Conservation (phyloP, 30 jellyfish, hydroid and myxozoan species). For the Hydra vulgaris region DNA sequence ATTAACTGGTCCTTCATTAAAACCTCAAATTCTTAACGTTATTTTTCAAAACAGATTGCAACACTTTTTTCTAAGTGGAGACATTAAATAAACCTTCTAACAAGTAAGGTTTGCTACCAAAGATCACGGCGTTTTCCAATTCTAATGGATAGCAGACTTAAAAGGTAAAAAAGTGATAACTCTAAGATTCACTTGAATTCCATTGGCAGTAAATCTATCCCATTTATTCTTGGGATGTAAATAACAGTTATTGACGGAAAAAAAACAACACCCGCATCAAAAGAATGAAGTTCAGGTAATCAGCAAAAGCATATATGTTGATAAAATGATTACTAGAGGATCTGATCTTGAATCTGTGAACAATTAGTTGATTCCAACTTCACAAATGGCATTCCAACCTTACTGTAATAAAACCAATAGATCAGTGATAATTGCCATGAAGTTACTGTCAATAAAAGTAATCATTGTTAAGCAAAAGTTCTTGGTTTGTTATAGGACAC, state of each 20-base stretch:
- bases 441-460: not conserved
- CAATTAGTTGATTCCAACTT: not conserved
- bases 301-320: slow-evolving; percentile 17
- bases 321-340: not conserved
- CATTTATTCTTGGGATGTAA: not conserved
- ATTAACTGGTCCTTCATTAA: no score
- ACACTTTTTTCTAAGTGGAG: no score
- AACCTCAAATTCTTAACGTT: no score
- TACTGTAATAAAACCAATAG: not conserved
- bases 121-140: no score
- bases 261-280: not conserved
- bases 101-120: no score
- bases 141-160: not conserved
- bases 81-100: no score
- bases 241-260: not conserved
- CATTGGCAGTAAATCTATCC: not conserved
- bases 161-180: not conserved
- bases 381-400: not conserved
- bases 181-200: not conserved
- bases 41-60: no score
- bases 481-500: not conserved
- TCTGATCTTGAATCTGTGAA: not conserved
- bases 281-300: not conserved
- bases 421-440: not conserved
- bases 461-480: not conserved